Base-by-base conservation (phyloP, 1,140 invertebrate genomes). In the Heliconius eleuchia region DNA sequence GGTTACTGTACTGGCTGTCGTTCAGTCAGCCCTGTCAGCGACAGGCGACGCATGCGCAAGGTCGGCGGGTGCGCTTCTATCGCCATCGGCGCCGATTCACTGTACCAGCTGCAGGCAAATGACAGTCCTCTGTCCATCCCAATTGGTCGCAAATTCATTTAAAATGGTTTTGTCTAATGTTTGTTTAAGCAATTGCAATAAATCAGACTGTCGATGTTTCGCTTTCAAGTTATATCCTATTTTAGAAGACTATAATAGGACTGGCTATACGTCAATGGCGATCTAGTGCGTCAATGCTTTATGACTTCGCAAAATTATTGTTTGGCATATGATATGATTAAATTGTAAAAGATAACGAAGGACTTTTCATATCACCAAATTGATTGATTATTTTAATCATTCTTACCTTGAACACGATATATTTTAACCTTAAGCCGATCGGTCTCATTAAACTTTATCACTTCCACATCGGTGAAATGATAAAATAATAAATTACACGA, bases 61-160 rank as follows among this genome's bases (percentile, higher is more conserved):
- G 92, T 93, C 92, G 89, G 80, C 86, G 89, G 90, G 90, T 91
- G 91, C 90, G 77, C 85, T 75, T 84, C 87, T 93, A 92, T 92
- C 90, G 85, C 66, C 84, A 27, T 76, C 80, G 87, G 86, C 90
- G 88, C 87, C 89, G 83, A 80, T 79, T 83, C 79, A 84, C 84
- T 79, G 76, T 81, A 55, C 81, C 74, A 81, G 77, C 78, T 46
- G 76, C 86, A 86, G 79, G 75, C 83, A 74, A 90, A 89, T 85
- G 81, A 85, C 77, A 76, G 80, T 85, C 85, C 82, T 91, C 83
- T 83, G 78, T 80, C 78, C 52, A 66, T 81, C 73, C 60, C 42
- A 74, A 82, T 86, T 87, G 76, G 82, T 84, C 84, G 82, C 76
- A 83, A 60, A 89, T 84, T 91, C 84, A 80, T 39, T 77, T 81